Evolutionary conservation across 2,888 invertebrate species (phyloP), one percentile per base, ranked within the genome.

Genomic region (Conchocele bisecta): DNA sequence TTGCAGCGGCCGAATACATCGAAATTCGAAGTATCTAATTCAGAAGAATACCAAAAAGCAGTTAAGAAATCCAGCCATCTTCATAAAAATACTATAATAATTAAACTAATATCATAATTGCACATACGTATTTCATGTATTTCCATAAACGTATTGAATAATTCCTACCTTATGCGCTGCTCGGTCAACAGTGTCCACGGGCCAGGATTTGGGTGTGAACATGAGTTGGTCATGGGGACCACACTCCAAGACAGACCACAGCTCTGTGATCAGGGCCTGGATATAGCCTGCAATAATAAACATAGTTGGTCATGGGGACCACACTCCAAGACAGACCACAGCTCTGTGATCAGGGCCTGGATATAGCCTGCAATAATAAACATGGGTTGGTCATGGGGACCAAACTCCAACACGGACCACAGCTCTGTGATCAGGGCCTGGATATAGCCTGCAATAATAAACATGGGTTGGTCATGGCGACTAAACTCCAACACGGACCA

Each of bases 191-290:
- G 87, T 79, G 35, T 88, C 87, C 3, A 89, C 85, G 17, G 90
- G 88, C 90, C 89, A 91, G 1, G 82, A 57, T 56, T 85, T 86
- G 5, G 90, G 89, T 9, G 85, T 84, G 67, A 86, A 84, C n/a
- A 88, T 67, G 1, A 86, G 86, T 6, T 71, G 77, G 67, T 90
- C 91, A 29, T 85, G 86, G 5, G 83, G 83, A 11, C 89, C 89
- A 83, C 86, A 86, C 72, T 91, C 91, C 58, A 90, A 75, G 5
- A 83, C 84, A 3, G 85, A 79, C 90, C 91, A 91, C 42, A 89
- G 61, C 59, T 88, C 88, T 17, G 80, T 72, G 33, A 90, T 72
- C 67, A 90, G 68, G n/a, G 87, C 81, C 66, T 84, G 84, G 29
- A 89, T 79, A 58, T 88, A 88, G 15, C 87, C 88, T 83, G 51